Evolutionary conservation across 1,140 invertebrate genomes (phyloP).

Genomic region (Rhagoletis pomonella): DNA sequence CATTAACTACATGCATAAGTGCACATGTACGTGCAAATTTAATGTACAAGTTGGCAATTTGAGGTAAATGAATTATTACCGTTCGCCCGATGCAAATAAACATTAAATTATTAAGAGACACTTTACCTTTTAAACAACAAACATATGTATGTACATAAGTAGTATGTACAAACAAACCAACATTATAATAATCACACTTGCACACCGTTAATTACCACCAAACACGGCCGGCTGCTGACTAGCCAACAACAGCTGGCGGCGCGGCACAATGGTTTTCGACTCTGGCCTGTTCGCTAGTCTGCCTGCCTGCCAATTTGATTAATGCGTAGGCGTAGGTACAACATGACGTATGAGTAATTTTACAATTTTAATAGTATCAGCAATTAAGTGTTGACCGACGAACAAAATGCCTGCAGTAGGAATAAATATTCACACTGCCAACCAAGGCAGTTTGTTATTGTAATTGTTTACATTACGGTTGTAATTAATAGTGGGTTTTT

Average conservation of each 20-base stretch:
- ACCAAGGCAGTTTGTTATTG: conserved; percentile 1
- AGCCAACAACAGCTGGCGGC: conserved; percentile 41
- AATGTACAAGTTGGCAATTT: conserved; percentile 18
- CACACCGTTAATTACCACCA: conserved; percentile 12
- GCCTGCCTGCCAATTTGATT: conserved; percentile 11
- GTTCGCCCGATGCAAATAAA: not conserved
- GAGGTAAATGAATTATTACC: conserved; percentile 39
- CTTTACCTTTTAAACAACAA: not conserved
- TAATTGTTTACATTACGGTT: not conserved
- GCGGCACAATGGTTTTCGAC: not conserved
- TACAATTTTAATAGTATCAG: conserved; percentile 34
- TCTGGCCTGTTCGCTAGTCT: not conserved
- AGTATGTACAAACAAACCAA: not conserved
- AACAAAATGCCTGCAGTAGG: not conserved
- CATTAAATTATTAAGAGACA: no score
- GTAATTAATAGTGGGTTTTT: not conserved
- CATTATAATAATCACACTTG: conserved; percentile 1
- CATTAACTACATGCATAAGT: no score
- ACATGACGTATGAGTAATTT: conserved; percentile 52
- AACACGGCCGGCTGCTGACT: not conserved
- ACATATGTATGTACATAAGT: no score
- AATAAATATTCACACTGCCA: not conserved
- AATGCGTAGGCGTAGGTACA: conserved; percentile 15
- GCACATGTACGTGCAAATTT: not conserved
- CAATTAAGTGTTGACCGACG: conserved; percentile 34